A percentile compares a stretch with the other conserved stretches of the same genome.
Evolutionary conservation across 1,140 invertebrate genomes (phyloP).

Genomic region (Halictus rubicundus): DNA sequence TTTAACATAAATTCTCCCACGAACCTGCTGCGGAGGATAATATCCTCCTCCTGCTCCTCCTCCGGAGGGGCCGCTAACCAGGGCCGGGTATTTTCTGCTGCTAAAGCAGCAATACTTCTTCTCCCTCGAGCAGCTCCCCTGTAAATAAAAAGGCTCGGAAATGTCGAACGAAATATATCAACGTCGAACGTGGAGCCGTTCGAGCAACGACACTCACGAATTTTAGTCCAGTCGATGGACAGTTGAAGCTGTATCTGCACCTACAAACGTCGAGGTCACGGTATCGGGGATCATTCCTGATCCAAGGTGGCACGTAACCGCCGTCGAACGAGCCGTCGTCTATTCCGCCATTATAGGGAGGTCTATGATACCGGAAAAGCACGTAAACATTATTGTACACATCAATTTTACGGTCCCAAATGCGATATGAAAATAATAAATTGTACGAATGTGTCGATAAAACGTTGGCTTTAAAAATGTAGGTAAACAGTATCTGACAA

Average conservation of each 20-base stretch:
- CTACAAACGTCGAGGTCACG: conserved; percentile 80
- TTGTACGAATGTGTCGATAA: too few relatives aligned
- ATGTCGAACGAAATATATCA: neutral
- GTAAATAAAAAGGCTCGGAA: neutral
- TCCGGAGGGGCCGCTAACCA: neutral
- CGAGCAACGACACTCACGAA: conserved; percentile 76
- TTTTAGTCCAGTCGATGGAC: conserved; percentile 80
- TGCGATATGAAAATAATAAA: too few relatives aligned
- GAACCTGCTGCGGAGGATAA: neutral
- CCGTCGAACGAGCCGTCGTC: neutral
- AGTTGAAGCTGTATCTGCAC: conserved; percentile 82
- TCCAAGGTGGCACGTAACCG: conserved; percentile 75
- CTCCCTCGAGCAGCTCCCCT: conserved; percentile 81
- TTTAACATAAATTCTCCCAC: too few relatives aligned
- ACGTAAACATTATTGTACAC: too few relatives aligned
- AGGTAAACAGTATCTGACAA: too few relatives aligned
- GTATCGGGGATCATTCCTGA: conserved; percentile 72
- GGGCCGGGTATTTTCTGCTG: conserved; percentile 65
- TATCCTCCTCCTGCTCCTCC: neutral
- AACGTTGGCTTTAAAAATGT: too few relatives aligned
- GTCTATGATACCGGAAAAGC: conserved; percentile 19
- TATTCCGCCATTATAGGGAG: conserved; percentile 19
- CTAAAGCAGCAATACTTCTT: conserved; percentile 82
- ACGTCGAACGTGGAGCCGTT: too few relatives aligned
- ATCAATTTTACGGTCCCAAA: too few relatives aligned